A percentile compares a stretch with the other conserved stretches of the same genome.
These are phyloP conservation scores for Drosophila prolongata DNA, from an alignment of 2,888 invertebrate species.

Conservation along the genomic window DNA sequence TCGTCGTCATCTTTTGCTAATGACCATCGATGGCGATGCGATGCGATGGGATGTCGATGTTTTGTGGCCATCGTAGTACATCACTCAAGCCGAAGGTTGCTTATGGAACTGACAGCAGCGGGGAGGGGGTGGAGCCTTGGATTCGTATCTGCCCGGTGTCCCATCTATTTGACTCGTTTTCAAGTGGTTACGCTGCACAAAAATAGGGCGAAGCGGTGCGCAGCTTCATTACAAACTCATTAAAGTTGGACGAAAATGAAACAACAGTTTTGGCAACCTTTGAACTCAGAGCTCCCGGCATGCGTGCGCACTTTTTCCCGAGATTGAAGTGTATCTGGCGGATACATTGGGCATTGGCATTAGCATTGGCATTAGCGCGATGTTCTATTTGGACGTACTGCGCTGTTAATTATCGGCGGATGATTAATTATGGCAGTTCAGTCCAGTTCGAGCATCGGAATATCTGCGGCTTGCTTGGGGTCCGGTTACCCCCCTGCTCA, in stretches of 20 bases:
- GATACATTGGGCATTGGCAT: conserved; percentile 48
- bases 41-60: conserved; percentile 19
- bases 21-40: conserved; percentile 65
- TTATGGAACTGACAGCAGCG: conserved; percentile 33
- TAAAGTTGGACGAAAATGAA: conserved; percentile 31
- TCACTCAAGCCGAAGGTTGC: conserved; percentile 65
- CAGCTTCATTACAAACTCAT: conserved; percentile 42
- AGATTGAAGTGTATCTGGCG: conserved; percentile 47
- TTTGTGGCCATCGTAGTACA: conserved; percentile 60
- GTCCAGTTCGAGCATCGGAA: conserved; percentile 52
- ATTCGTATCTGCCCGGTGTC: conserved; percentile 38
- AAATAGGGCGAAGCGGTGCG: conserved; percentile 20
- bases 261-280: conserved; percentile 69
- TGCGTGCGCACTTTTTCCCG: conserved; percentile 35
- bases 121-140: conserved; percentile 1
- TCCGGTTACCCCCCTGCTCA: conserved; percentile 1
- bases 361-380: conserved; percentile 69
- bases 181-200: conserved; percentile 59
- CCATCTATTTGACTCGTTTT: conserved; percentile 58
- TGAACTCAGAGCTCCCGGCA: conserved; percentile 47
- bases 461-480: conserved; percentile 53
- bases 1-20: conserved; percentile 77
- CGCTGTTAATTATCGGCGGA: conserved; percentile 76
- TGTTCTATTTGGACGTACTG: conserved; percentile 72
- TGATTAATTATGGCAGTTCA: conserved; percentile 72